phyloP scores from a whole-genome alignment of 1,140 invertebrate genomes.

The Anadara kagoshimensis region DNA sequence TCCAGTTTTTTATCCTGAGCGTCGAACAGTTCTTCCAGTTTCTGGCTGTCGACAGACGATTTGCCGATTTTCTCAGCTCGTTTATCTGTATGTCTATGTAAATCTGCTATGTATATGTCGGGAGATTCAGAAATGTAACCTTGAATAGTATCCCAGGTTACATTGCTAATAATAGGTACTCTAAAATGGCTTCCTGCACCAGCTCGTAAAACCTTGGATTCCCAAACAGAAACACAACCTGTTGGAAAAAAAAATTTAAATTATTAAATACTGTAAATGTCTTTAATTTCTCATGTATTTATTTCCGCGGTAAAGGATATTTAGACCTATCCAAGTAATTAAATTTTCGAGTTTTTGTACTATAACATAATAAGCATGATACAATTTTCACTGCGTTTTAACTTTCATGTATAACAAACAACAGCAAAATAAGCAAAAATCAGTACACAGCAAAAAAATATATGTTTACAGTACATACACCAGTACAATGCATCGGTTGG shows the following conservation, averaged over 20 bases:
- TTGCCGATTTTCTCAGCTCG: conserved; percentile 7
- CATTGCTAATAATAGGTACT: conserved; percentile 79
- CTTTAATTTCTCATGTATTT: background rate
- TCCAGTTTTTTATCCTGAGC: background rate
- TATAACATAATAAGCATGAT: too few species aligned
- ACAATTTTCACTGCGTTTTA: too few species aligned
- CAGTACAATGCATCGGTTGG: background rate
- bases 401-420: too few species aligned
- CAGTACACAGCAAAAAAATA: background rate
- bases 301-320: too few species aligned
- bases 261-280: background rate
- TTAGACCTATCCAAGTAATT: too few species aligned
- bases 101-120: conserved; percentile 81
- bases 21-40: background rate
- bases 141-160: conserved; percentile 81
- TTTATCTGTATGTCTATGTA: conserved; percentile 27
- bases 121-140: conserved; percentile 75
- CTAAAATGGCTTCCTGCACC: conserved; percentile 89
- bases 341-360: too few species aligned
- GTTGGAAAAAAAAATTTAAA: conserved; percentile 28
- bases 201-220: conserved; percentile 88
- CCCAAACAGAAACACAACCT: conserved; percentile 93
- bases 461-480: background rate
- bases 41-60: background rate
- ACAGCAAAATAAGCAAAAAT: too few species aligned